Conservation (phyloP, 1,140 invertebrate species). For the Helicorthomorpha holstii region DNA sequence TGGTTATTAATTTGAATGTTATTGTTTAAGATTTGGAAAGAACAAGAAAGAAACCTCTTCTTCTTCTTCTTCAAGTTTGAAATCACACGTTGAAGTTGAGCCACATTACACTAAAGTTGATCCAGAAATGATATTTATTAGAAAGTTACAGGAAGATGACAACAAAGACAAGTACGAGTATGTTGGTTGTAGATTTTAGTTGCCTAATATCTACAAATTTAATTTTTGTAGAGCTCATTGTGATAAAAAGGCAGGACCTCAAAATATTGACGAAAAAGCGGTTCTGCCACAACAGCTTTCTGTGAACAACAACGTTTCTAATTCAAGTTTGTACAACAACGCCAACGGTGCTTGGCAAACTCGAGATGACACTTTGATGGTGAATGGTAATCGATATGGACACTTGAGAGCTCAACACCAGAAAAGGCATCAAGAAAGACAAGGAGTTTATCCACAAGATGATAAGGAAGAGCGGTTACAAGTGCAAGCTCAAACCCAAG, state of each 20-base stretch:
- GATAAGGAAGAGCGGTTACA: constrained; percentile 26
- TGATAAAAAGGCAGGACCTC: no score
- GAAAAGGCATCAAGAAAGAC: constrained; percentile 31
- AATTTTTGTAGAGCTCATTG: no score
- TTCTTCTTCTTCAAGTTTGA: neutral
- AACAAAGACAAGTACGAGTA: no score
- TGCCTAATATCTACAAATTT: no score
- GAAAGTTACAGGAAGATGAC: no score
- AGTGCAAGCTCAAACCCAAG: neutral
- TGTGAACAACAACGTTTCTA: neutral
- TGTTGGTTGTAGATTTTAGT: no score
- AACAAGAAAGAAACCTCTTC: constrained; percentile 41
- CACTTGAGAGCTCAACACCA: constrained; percentile 35
- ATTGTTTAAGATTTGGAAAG: constrained; percentile 44
- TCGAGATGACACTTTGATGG: neutral
- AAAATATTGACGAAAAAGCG: no score
- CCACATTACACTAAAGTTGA: neutral
- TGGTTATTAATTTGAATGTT: neutral
- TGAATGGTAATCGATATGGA: constrained; percentile 32
- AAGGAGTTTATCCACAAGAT: constrained; percentile 29
- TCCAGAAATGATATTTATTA: constrained; percentile 15
- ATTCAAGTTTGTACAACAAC: no score
- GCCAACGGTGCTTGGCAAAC: neutral
- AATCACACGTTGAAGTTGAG: neutral
- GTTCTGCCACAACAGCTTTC: neutral